Base-by-base conservation (phyloP, 2,888 invertebrate species). In the Standfussiana lucernea region DNA sequence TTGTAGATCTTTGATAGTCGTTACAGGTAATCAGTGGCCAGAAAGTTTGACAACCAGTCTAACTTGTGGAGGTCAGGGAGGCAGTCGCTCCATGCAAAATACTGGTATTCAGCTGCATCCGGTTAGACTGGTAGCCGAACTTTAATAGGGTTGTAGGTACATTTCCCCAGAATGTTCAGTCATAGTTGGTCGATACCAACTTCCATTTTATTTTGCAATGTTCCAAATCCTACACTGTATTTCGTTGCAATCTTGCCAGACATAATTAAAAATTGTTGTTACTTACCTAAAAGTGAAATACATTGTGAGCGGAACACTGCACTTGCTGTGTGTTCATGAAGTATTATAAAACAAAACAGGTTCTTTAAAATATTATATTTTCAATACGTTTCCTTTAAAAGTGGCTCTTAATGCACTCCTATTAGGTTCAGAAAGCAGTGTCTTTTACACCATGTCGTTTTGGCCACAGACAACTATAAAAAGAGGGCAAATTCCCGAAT, bases 251-350 rank as follows among this genome's bases (percentile, higher is more conserved):
- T 79, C 83, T 82, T 69, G 78, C 62, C 62, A 18, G 61, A 45
- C 47, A 62, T 85, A 80, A 87, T 85, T 87, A 87, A 85, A 84
- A 75, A 85, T 11, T 76, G 64, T 65, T 56, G 28, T 28, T 56
- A 73, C 13, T 28, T 56, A 73, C 13, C n/a, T 62, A 62, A 77
- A 66, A 80, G 37, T 72, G 62, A 70, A 61, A 72, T 68, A 81
- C 56, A 81, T 78, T 77, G 80, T 81, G 62, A 68, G 56, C 47
- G 59, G 59, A 62, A 75, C 53, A 62, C 28, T 70, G 75, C 64
- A 68, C 72, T 62, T 72, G 24, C 7, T 66, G n/a, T 53, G 37
- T 35, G 59, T 67, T 70, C 37, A 69, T 81, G 32, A 77, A 73
- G 18, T 59, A 21, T 18, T 28, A 7, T 24, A 50, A 24, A 53